Percentiles rank a stretch among this genome's conserved stretches.
phyloP scores from a whole-genome alignment of 2,888 invertebrate genomes.

The Drosophila bunnanda region DNA sequence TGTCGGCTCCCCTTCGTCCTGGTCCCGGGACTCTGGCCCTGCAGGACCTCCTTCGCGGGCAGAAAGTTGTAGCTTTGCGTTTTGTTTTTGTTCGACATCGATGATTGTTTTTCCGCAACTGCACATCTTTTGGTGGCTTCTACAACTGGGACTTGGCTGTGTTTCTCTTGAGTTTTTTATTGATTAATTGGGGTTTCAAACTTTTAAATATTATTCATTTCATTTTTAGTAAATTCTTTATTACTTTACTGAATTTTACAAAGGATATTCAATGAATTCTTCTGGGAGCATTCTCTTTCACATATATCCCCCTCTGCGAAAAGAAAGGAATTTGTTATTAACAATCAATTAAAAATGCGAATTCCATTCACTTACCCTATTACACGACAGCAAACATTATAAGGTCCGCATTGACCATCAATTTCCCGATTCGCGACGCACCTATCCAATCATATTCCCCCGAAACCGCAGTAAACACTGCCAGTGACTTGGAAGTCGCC shows the following conservation, averaged over 20 bases:
- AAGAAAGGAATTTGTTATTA: background rate
- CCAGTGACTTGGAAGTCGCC: background rate
- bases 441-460: background rate
- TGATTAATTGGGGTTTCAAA: slow-evolving; percentile 3
- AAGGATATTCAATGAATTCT: background rate
- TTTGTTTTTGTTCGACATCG: slow-evolving; percentile 36
- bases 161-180: slow-evolving; percentile 1
- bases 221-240: too few relatives aligned
- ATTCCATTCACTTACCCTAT: background rate
- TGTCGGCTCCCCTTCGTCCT: slow-evolving; percentile 21
- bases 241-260: too few relatives aligned
- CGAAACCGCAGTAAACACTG: background rate
- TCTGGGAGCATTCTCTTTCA: too few relatives aligned
- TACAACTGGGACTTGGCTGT: background rate
- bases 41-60: slow-evolving; percentile 30
- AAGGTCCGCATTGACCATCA: background rate
- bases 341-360: background rate
- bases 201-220: background rate
- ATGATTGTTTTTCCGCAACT: slow-evolving; percentile 37
- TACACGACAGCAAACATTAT: background rate
- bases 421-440: too few relatives aligned
- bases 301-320: background rate
- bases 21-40: slow-evolving; percentile 15
- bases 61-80: slow-evolving; percentile 24
- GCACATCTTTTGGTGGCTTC: slow-evolving; percentile 4